phyloP scores from a whole-genome alignment of 2,113 vertebrate species.

The Tragulus kanchil region DNA sequence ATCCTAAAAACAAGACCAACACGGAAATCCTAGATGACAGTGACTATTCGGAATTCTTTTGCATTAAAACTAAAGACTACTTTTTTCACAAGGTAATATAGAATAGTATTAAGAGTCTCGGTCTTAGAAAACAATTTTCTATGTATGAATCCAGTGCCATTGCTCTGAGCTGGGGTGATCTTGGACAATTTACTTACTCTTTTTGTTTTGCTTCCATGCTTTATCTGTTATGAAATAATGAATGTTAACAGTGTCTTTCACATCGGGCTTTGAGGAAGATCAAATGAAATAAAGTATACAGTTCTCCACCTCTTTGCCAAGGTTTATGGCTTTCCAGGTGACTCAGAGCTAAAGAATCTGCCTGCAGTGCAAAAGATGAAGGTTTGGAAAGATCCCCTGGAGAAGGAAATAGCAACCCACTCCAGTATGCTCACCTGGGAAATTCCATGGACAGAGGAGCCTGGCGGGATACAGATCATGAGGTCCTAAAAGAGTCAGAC shows the following conservation, averaged over 20 bases:
- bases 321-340: background rate
- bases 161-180: background rate
- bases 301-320: background rate
- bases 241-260: background rate
- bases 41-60: background rate
- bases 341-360: background rate
- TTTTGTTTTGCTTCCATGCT: background rate
- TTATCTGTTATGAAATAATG: background rate
- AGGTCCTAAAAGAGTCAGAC: background rate
- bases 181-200: background rate
- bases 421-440: background rate
- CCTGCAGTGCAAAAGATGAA: background rate
- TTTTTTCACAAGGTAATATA: background rate
- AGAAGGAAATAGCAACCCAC: background rate
- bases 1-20: background rate
- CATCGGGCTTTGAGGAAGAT: background rate
- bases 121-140: background rate
- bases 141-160: background rate
- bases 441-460: background rate
- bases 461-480: background rate
- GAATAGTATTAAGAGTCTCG: background rate
- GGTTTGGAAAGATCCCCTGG: background rate
- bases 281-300: background rate
- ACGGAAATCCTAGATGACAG: background rate
- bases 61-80: background rate